Evolutionary conservation across 2,797 vertebrate genomes (phyloP), one percentile per base, ranked within the genome.

Genomic region (Notamacropus eugenii): DNA sequence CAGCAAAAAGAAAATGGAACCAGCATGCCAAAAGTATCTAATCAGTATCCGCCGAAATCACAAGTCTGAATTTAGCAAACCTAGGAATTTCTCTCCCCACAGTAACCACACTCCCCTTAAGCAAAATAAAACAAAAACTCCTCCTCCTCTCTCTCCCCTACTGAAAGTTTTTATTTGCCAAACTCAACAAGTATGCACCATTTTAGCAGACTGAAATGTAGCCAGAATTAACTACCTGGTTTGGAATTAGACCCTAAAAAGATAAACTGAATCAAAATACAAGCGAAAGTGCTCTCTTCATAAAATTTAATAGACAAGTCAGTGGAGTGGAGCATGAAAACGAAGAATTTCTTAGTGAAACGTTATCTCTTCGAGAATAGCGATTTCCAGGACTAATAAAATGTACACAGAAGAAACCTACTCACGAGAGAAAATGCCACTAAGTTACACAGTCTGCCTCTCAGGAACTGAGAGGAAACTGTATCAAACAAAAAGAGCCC

Each of bases 11-110:
- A 67, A 95, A 95, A 91, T 82, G 94, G 40, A 19, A 14, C 62
- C 31, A 67, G 90, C 90, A 2, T 54, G 40, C 91, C 97, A 96
- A 96, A 54, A 96, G 90, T 92, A 94, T 95, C 95, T 94, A 97
- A 87, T 14, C 96, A 93, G 96, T 24, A 96, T 93, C 92, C 98
- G 91, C 96, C 98, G 94, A 97, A 98, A 94, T 96, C 98, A 92
- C 93, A 95, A 98, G 54, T 54, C 52, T 97, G 96, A 98, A 98
- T 98, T 97, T 98, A 97, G 97, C 95, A 97, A 96, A 95, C 90
- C 97, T 91, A 93, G 91, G 96, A 97, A 97, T 98, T 98, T 97
- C 94, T 92, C 94, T 57, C 95, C 82, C 96, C 90, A 93, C 91
- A 90, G 96, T 95, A 95, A 96, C 97, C 94, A 96, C 87, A 27